These are phyloP conservation scores for Allolobophora icterica DNA, from an alignment of 2,888 invertebrate genomes.

Conservation along the genomic window DNA sequence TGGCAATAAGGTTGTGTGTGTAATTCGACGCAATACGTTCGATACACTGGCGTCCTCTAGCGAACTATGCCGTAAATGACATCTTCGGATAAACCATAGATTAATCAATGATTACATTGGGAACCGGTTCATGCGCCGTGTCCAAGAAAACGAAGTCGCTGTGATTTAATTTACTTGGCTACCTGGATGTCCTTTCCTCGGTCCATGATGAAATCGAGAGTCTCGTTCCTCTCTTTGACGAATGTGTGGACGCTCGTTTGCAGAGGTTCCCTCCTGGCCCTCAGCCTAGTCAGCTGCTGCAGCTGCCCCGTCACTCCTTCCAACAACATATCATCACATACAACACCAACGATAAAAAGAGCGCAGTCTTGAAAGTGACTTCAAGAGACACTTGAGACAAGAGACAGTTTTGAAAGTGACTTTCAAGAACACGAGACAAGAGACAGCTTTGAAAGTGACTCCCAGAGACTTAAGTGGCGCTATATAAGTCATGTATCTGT, in stretches of 20 bases:
- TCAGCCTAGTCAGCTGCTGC: not conserved
- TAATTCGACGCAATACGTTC: not conserved
- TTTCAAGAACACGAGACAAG: too few species aligned
- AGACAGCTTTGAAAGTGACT: too few species aligned
- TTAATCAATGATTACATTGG: not conserved
- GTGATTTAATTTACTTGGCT: not conserved
- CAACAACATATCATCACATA: not conserved
- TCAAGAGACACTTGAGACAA: too few species aligned
- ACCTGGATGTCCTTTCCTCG: conserved; percentile 23
- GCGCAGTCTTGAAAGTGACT: too few species aligned
- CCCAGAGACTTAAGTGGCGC: too few species aligned
- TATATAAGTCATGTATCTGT: too few species aligned
- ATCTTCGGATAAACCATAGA: not conserved
- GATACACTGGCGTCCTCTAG: not conserved
- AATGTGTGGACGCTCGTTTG: not conserved
- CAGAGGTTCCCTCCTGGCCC: not conserved
- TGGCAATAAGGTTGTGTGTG: not conserved
- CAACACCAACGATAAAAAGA: not conserved
- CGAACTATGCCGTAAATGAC: not conserved
- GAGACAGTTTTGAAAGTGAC: too few species aligned
- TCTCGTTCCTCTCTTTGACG: not conserved
- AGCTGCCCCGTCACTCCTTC: not conserved
- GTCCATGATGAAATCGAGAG: conserved; percentile 22
- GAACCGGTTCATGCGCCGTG: not conserved
- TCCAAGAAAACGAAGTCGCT: not conserved